Evolutionary conservation across 2,888 invertebrate genomes (phyloP), one percentile per base, ranked within the genome.

Genomic region (Coelopa pilipes): DNA sequence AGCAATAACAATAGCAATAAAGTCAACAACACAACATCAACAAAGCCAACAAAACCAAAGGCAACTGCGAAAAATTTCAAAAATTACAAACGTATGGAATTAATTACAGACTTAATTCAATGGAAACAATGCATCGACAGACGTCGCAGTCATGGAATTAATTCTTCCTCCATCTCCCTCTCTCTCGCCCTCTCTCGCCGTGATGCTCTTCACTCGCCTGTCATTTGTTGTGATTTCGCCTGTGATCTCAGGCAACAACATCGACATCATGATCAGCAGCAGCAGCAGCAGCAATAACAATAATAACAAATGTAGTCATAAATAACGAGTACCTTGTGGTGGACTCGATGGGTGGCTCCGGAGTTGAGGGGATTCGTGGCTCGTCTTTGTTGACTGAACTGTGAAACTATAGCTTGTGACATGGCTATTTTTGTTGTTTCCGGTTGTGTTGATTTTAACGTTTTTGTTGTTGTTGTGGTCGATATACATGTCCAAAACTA

Each of bases 31-130:
- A n/a, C n/a, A n/a, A n/a, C n/a, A n/a, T n/a, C n/a, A n/a, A n/a
- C n/a, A n/a, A n/a, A n/a, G n/a, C n/a, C n/a, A n/a, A n/a, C 34
- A 34, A 34, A 4, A 34, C 24, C 3, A 24, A 12, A 15, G 17
- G 10, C 13, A n/a, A 9, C 47, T 21, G 19, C 24, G 19, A 21
- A 12, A 59, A 59, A 4, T 21, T 21, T 19, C 57, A 59, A 59
- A 47, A 65, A 65, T 12, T 45, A 12, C 11, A 10, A 47, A 65
- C 65, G 19, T 65, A 47, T 65, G 65, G 17, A 17, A 34, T 65
- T 66, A 66, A 66, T 66, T 66, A 66, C 50, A 19, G 50, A 11
- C 17, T 19, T 49, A 66, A 50, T 65, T 65, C 46, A 65, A 49
- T 65, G 46, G 17, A 47, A 59, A 59, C 57, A 65, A 65, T 49